Base-by-base conservation (phyloP, 64 coral and sea anemone genomes). In the Orbicella faveolata region DNA sequence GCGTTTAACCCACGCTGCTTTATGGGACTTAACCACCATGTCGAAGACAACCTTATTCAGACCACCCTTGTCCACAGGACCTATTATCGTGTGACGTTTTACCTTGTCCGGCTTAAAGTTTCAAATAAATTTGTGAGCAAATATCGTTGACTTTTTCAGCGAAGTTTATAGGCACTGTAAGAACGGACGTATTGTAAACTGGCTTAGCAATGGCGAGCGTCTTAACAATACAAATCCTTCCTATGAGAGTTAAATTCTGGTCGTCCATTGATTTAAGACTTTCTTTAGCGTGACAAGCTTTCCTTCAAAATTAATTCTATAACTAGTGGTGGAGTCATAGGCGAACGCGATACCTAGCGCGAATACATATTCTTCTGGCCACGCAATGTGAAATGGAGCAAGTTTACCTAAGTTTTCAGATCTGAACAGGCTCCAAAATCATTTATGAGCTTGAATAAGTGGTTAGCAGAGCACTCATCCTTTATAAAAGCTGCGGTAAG, bases 221-320 rank as follows among this genome's bases (percentile, higher is more conserved):
- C 16, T 75, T 75, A 30, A 75, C 34, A 16, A 75, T 75, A 75
- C 74, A 75, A 36, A 75, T 73, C 23, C n/a, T 73, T 73, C 70
- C 70, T 30, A 34, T 73, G 4, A 73, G 70, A 73, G 70, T 73
- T 36, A 75, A 36, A 17, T 3, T 14, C 74, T 75, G 34, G 74
- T 53, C 52, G 52, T 53, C 30, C 52, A 53, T 53, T 53, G 52
- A 10, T 53, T 53, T 53, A 53, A 53, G 2, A 39, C 15, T 36
- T 75, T 75, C 35, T 75, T 73, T 6, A 73, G 23, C 23, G 23
- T 6, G 10, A 25, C 70, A 30, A 9, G 30, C 13, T 73, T 73
- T 23, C 33, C 70, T 30, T 23, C n/a, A 30, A 73, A 73, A 73
- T 73, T 73, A 5, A 73, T 73, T 73, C 15, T 75, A 9, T 75